These are phyloP conservation scores for Gobius niger DNA, from an alignment of 2,113 vertebrate species.

Conservation along the genomic window DNA sequence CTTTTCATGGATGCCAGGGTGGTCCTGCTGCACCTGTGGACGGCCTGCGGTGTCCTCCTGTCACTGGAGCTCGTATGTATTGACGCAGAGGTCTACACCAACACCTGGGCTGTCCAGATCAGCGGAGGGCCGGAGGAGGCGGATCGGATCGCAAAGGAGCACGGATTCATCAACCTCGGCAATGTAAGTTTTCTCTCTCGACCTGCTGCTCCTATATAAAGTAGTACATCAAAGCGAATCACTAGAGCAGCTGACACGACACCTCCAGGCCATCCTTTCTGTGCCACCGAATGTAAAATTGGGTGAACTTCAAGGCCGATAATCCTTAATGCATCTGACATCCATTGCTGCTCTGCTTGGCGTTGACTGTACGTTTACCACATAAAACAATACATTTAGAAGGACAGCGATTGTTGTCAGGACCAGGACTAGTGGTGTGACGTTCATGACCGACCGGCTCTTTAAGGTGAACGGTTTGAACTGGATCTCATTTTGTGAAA, in stretches of 20 bases:
- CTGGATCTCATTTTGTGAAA: too few relatives aligned
- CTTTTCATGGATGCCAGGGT: constrained; percentile 78
- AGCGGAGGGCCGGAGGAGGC: constrained; percentile 82
- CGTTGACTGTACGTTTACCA: constrained; percentile 24
- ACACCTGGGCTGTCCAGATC: constrained; percentile 91
- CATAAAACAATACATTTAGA: background rate
- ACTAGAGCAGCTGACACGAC: constrained; percentile 29
- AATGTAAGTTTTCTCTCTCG: constrained; percentile 74
- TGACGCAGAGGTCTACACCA: constrained; percentile 84
- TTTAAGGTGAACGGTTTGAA: too few relatives aligned
- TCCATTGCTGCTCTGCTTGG: constrained; percentile 20
- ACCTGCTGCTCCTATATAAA: background rate
- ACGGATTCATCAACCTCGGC: constrained; percentile 91
- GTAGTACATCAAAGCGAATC: constrained; percentile 33
- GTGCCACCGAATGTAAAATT: constrained; percentile 29
- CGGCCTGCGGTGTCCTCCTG: constrained; percentile 76
- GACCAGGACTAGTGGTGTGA: background rate
- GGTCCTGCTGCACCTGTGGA: constrained; percentile 77
- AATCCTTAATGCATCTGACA: constrained; percentile 34
- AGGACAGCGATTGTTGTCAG: background rate
- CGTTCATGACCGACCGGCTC: too few relatives aligned
- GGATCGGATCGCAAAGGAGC: constrained; percentile 83
- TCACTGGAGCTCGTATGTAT: constrained; percentile 68
- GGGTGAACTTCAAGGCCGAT: constrained; percentile 19
- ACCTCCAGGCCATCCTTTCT: constrained; percentile 34